Percentiles rank a stretch among this genome's conserved stretches.
Conservation (phyloP, 37 sponge, comb jelly and placozoan species). For the Haliclona indistincta region DNA sequence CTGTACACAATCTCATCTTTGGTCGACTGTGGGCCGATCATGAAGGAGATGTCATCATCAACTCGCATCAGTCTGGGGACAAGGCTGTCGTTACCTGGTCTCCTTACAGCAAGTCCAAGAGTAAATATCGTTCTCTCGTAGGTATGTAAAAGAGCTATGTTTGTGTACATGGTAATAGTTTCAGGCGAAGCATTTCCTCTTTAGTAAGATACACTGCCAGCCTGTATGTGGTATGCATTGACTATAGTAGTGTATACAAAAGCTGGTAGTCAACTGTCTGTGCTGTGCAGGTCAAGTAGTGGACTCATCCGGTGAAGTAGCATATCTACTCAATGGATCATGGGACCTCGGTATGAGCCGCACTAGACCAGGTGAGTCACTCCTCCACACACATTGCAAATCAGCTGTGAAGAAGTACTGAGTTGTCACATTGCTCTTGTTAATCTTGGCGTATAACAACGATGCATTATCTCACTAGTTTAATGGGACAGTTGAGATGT, state of each 20-base stretch:
- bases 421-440: no score
- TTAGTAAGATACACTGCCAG: neutral
- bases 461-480: no score
- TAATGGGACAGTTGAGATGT: no score
- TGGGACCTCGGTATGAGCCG: constrained; percentile 79
- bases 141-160: constrained; percentile 20
- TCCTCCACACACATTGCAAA: neutral
- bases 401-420: no score
- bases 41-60: constrained; percentile 88
- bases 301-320: neutral
- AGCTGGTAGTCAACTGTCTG: neutral
- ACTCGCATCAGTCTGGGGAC: constrained; percentile 81
- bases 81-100: constrained; percentile 66
- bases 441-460: no score
- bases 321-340: constrained; percentile 67
- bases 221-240: neutral
- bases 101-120: constrained; percentile 73
- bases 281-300: neutral
- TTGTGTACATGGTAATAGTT: neutral
- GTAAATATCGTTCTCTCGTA: constrained; percentile 63
- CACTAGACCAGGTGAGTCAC: constrained; percentile 13
- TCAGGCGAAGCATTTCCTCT: neutral
- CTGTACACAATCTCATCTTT: constrained; percentile 91
- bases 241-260: neutral
- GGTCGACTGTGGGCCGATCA: constrained; percentile 95